Conservation (phyloP, 2,888 invertebrate genomes). For the Nezara viridula region DNA sequence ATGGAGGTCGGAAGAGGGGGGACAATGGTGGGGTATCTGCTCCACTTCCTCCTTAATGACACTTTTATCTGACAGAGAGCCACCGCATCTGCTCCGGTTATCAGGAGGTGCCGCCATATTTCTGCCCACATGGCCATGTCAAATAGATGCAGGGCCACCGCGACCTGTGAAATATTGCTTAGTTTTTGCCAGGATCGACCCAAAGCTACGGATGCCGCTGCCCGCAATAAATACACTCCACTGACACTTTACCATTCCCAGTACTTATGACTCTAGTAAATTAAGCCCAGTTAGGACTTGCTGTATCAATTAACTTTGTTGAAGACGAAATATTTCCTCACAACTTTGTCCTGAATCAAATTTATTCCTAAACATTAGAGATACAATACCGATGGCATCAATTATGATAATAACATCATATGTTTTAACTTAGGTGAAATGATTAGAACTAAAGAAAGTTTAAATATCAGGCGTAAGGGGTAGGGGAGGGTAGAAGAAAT, state of each 20-base stretch:
- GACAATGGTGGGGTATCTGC: conserved; percentile 15
- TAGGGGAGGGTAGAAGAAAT: too few species aligned
- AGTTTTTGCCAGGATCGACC: conserved; percentile 43
- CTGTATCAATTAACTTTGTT: neutral
- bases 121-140: conserved; percentile 47
- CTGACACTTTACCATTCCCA: conserved; percentile 38
- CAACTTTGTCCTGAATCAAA: neutral
- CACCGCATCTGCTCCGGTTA: conserved; percentile 12
- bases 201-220: neutral
- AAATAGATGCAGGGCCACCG: conserved; percentile 27
- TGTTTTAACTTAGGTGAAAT: too few species aligned
- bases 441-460: too few species aligned
- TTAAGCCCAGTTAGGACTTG: conserved; percentile 26
- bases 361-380: neutral
- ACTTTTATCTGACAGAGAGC: conserved; percentile 38
- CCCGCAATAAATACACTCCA: conserved; percentile 37
- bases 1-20: neutral
- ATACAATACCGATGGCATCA: too few species aligned
- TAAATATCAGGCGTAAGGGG: too few species aligned
- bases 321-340: neutral
- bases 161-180: conserved; percentile 12
- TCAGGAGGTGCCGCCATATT: conserved; percentile 49
- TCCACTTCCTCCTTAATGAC: conserved; percentile 41
- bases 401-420: too few species aligned
- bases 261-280: conserved; percentile 10